Conservation (phyloP, 2,113 vertebrate species). For the Ellobius talpinus region DNA sequence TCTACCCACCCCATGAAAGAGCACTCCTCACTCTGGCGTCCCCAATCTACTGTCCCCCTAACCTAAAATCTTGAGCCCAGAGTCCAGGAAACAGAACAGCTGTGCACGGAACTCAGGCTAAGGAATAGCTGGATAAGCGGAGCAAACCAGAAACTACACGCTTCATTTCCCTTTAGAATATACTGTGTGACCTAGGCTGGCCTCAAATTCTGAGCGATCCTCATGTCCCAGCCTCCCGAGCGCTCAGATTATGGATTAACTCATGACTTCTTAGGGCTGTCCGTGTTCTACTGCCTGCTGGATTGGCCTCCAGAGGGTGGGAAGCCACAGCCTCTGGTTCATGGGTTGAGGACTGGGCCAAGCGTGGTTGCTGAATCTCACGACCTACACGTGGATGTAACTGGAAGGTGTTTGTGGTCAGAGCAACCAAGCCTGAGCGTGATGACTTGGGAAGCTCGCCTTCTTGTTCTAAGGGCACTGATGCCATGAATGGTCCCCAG, state of each 20-base stretch:
- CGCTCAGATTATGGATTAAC: background rate
- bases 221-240: background rate
- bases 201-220: background rate
- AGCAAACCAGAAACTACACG: rapidly evolving
- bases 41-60: background rate
- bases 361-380: background rate
- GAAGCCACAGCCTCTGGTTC: background rate
- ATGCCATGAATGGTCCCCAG: background rate
- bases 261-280: background rate
- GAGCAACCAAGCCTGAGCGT: background rate
- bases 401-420: background rate
- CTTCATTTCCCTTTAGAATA: rapidly evolving
- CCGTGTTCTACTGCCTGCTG: rapidly evolving
- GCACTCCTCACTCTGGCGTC: rapidly evolving
- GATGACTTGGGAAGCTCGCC: rapidly evolving
- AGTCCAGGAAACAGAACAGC: background rate
- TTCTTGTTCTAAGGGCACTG: background rate
- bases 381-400: background rate
- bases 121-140: background rate
- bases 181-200: background rate
- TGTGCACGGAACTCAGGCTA: background rate
- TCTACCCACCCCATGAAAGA: background rate
- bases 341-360: rapidly evolving
- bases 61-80: no score
- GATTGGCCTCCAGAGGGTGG: rapidly evolving